Base-by-base conservation (phyloP, 2,797 vertebrate species). In the Gallirallus australis region DNA sequence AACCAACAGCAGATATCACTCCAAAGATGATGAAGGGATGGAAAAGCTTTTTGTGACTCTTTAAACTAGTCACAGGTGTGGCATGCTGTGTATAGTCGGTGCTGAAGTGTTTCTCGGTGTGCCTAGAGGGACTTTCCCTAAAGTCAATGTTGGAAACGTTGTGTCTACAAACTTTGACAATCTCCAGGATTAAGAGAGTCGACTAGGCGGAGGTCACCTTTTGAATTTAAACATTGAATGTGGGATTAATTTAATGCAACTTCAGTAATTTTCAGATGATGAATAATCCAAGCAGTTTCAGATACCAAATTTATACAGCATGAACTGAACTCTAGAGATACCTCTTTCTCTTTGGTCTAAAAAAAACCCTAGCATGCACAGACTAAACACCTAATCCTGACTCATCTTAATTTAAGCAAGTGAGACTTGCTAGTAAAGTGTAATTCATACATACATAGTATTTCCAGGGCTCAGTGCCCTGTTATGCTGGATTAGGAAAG, bases 231-330 rank as follows among this genome's bases (percentile, higher is more conserved):
- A 11, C 48, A 59, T 40, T 84, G 28, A 23, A 10, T 47, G 13
- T 60, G 20, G 21, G 23, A 84, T 63, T 82, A 2, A 54, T 71
- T 27, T 79, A 57, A 50, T 37, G n/a, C 76, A 76, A 52, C 17
- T 81, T 90, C 12, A 84, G 31, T 37, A 27, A 47, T 64, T 64
- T 76, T 16, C n/a, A 72, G 37, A 30, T 28, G 11, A 78, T 21
- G 24, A 73, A 63, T 78, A 30, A 73, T 66, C 65, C 37, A 57
- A 86, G 54, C 14, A 72, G n/a, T 48, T 92, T 77, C 20, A 86
- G 37, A 69, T 63, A 81, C 18, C 14, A 1, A 52, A 28, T 5
- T 64, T 27, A 24, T 2, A 60, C 1, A 33, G 12, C 33, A 66
- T 37, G 20, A 86, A 73, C 25, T 3, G 6, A 70, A 91, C 18